Percentiles rank a stretch among this genome's conserved stretches.
Evolutionary conservation across 2,797 vertebrate species (phyloP).

Genomic region (Octomys mimax): DNA sequence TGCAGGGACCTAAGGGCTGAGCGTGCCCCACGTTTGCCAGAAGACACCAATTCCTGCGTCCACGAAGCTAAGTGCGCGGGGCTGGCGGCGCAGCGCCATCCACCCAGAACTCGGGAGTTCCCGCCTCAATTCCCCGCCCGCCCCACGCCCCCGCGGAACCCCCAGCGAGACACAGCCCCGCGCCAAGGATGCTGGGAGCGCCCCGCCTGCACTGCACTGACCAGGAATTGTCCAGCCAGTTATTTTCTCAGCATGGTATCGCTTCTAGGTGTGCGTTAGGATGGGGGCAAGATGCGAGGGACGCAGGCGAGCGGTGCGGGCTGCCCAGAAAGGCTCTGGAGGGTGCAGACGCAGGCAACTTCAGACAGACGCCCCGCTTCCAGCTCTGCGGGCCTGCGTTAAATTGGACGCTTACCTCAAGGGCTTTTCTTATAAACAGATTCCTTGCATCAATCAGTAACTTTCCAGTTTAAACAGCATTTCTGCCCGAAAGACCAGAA

Average conservation of each 20-base stretch:
- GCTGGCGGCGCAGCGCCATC: neutral
- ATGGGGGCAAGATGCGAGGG: neutral
- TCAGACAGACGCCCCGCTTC: no score
- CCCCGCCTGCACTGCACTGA: neutral
- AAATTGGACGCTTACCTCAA: neutral
- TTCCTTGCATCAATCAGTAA: neutral
- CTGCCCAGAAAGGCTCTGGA: neutral
- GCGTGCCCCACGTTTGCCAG: neutral
- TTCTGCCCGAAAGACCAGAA: neutral
- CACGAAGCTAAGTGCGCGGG: neutral
- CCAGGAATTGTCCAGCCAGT: neutral
- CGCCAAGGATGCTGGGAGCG: neutral
- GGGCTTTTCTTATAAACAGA: neutral
- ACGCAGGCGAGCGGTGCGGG: neutral
- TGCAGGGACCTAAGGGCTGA: neutral
- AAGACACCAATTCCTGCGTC: neutral
- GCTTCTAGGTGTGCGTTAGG: no score
- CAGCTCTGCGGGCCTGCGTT: neutral
- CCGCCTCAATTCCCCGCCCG: neutral
- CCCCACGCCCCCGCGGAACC: rapidly evolving
- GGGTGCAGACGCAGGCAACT: neutral
- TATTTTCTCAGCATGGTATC: neutral
- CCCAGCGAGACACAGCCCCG: no score
- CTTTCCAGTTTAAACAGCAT: neutral
- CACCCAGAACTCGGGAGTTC: no score